Conservation (phyloP, 2,888 invertebrate genomes). For the Gisinianus flammeolus region DNA sequence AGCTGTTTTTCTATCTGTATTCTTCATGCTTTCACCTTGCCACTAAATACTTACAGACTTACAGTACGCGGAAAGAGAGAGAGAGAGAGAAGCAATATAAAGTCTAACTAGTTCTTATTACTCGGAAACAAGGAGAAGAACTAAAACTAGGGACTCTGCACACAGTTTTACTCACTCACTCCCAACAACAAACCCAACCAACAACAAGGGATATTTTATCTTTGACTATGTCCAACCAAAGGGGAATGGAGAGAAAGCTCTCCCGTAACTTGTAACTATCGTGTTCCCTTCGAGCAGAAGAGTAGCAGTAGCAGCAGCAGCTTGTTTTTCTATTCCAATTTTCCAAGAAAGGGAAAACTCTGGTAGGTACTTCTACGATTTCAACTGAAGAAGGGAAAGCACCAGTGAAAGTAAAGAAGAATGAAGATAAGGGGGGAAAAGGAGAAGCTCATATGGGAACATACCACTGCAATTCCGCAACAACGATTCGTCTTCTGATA, state of each 20-base stretch:
- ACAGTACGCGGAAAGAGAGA: neutral
- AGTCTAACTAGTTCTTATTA: constrained; percentile 28
- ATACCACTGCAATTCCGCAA: constrained; percentile 10
- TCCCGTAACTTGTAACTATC: neutral
- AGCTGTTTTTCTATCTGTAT: too few species aligned
- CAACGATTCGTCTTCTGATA: constrained; percentile 19
- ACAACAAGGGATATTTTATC: too few species aligned
- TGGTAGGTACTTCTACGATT: too few species aligned
- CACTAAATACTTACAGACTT: neutral
- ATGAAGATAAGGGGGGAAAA: neutral
- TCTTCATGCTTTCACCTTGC: too few species aligned
- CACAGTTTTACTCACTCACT: neutral
- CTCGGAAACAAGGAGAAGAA: constrained; percentile 1
- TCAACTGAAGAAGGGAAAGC: neutral
- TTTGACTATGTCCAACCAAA: too few species aligned
- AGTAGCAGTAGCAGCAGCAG: too few species aligned
- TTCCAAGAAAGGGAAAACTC: too few species aligned
- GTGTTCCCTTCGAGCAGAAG: neutral
- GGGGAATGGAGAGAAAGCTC: neutral
- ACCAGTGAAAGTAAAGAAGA: neutral
- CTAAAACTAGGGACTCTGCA: too few species aligned
- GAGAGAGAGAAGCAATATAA: neutral
- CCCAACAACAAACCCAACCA: neutral
- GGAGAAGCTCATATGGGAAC: neutral
- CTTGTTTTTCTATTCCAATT: neutral